Conservation (phyloP, 2,113 vertebrate species). For the Chitala chitala region DNA sequence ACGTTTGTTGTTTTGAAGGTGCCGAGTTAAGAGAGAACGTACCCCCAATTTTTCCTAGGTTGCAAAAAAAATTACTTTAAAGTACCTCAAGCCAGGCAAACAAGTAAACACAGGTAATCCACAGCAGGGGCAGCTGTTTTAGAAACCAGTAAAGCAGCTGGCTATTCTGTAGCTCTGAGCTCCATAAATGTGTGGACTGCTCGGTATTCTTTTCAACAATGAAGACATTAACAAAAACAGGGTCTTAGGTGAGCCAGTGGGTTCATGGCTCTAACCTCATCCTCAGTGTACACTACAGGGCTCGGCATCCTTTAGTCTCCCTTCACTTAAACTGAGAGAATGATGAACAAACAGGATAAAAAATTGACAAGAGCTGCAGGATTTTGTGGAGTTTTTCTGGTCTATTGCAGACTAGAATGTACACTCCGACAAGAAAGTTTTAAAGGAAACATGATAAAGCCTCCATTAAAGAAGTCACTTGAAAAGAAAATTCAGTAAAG, state of each 20-base stretch:
- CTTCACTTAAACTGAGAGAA: not conserved
- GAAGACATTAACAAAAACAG: not conserved
- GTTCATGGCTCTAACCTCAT: not conserved
- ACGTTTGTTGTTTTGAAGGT: slow-evolving; percentile 17
- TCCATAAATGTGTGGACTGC: not conserved
- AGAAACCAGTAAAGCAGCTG: not conserved
- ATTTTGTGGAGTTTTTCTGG: slow-evolving; percentile 9
- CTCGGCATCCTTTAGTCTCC: not conserved
- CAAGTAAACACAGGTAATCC: not conserved
- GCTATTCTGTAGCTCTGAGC: not conserved
- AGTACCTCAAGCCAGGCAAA: not conserved
- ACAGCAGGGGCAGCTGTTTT: not conserved
- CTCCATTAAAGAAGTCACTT: not conserved
- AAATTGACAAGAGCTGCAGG: slow-evolving; percentile 2
- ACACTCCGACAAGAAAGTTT: slow-evolving; percentile 5
- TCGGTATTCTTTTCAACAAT: too few relatives aligned
- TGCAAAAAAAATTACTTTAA: not conserved
- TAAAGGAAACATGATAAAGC: not conserved
- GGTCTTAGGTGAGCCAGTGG: not conserved
- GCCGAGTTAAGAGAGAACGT: not conserved
- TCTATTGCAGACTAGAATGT: not conserved
- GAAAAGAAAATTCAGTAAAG: not conserved
- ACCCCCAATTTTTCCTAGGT: not conserved
- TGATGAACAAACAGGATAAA: not conserved
- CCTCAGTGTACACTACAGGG: not conserved